phyloP scores from a whole-genome alignment of 2,797 vertebrate genomes.

The Lepilemur septentrionalis region DNA sequence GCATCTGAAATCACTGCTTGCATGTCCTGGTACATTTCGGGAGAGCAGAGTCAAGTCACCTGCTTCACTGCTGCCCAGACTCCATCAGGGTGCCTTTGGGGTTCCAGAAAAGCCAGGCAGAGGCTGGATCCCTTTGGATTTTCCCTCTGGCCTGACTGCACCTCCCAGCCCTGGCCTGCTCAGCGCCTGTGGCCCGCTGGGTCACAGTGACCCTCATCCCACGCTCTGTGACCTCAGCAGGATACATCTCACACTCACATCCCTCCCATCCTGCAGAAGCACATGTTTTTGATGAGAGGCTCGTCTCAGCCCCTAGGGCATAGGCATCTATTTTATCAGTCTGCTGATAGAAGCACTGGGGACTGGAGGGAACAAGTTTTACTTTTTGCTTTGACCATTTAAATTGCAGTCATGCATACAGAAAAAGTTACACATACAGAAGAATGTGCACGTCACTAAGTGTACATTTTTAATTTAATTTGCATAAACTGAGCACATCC shows the following conservation, averaged over 20 bases:
- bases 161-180: neutral
- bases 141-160: neutral
- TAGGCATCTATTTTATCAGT: neutral
- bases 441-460: neutral
- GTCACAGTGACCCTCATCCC: neutral
- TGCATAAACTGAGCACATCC: neutral
- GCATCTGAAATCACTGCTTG: neutral
- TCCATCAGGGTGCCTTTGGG: neutral
- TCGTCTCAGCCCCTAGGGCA: too few species aligned
- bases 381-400: neutral
- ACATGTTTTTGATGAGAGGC: neutral
- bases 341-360: neutral
- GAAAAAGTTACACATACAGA: neutral
- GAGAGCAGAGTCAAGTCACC: neutral
- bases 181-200: fast-evolving
- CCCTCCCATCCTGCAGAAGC: neutral
- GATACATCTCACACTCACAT: neutral
- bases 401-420: neutral
- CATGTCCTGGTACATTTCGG: neutral
- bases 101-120: neutral
- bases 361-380: neutral
- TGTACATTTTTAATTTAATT: too few species aligned
- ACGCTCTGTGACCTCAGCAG: neutral
- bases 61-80: neutral
- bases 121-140: neutral